A percentile compares a stretch with the other conserved stretches of the same genome.
Evolutionary conservation across 1,140 invertebrate genomes (phyloP).

Genomic region (Diabrotica undecimpunctata): DNA sequence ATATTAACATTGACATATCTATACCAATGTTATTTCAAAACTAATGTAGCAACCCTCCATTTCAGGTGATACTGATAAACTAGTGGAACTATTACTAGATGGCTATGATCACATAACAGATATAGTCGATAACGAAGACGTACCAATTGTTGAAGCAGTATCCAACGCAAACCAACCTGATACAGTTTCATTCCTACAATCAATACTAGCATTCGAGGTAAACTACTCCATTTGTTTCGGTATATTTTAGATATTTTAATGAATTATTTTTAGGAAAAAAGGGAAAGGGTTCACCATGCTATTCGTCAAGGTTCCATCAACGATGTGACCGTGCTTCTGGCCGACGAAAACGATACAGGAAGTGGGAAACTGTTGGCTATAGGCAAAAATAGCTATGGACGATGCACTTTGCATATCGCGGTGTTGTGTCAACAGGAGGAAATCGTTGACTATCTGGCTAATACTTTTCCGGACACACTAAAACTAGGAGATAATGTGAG

Average conservation of each 20-base stretch:
- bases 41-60: not conserved
- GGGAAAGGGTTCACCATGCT: conserved; percentile 72
- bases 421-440: conserved; percentile 75
- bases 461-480: conserved; percentile 67
- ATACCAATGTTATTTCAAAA: too few relatives aligned
- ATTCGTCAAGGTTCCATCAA: conserved; percentile 64
- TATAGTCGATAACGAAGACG: conserved; percentile 64
- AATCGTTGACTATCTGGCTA: conserved; percentile 69
- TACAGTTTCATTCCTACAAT: conserved; percentile 63
- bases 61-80: conserved; percentile 69
- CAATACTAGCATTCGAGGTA: conserved; percentile 71
- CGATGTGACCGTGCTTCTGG: conserved; percentile 58
- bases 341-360: conserved; percentile 52
- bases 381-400: conserved; percentile 69
- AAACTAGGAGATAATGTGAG: conserved; percentile 81
- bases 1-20: too few relatives aligned
- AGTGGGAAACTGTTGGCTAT: conserved; percentile 65
- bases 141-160: conserved; percentile 65
- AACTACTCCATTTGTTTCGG: conserved; percentile 15
- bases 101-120: conserved; percentile 87
- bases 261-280: conserved; percentile 54
- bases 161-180: conserved; percentile 60
- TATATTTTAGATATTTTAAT: conserved; percentile 10
- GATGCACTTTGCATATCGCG: conserved; percentile 76
- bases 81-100: conserved; percentile 73